Evolutionary conservation across 1,140 invertebrate species (phyloP).

Genomic region (Chironomus striatipennis): DNA sequence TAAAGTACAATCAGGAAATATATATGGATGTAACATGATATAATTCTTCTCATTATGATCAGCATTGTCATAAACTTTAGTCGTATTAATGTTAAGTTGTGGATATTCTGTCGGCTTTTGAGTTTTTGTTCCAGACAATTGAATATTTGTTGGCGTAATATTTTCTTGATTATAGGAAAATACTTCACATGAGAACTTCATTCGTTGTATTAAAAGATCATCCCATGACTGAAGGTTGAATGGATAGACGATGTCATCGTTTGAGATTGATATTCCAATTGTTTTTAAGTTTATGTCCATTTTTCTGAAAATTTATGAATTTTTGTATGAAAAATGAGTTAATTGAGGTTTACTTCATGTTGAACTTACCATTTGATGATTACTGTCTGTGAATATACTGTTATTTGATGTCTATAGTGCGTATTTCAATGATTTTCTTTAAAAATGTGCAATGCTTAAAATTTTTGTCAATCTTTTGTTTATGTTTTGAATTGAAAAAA

Average conservation of each 20-base stretch:
- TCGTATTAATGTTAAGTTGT: not conserved
- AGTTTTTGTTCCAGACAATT: not conserved
- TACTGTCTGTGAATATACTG: too few species aligned
- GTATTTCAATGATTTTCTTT: too few species aligned
- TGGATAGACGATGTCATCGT: not conserved
- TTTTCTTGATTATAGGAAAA: not conserved
- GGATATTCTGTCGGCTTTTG: not conserved
- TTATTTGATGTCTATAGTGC: too few species aligned
- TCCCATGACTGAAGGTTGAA: not conserved
- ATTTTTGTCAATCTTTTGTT: too few species aligned
- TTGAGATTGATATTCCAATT: not conserved
- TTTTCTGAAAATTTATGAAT: not conserved
- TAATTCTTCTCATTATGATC: not conserved
- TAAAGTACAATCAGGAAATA: not conserved
- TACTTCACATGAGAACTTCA: not conserved
- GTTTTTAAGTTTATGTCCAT: not conserved
- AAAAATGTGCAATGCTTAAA: too few species aligned
- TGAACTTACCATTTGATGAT: too few species aligned
- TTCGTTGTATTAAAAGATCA: not conserved
- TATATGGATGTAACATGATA: not conserved
- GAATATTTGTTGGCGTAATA: not conserved
- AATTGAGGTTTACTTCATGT: too few species aligned
- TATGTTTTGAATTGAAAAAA: too few species aligned
- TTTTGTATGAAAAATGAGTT: too few species aligned
- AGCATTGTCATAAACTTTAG: not conserved